Evolutionary conservation across 2,113 vertebrate genomes (phyloP).

Genomic region (Peromyscus maniculatus): DNA sequence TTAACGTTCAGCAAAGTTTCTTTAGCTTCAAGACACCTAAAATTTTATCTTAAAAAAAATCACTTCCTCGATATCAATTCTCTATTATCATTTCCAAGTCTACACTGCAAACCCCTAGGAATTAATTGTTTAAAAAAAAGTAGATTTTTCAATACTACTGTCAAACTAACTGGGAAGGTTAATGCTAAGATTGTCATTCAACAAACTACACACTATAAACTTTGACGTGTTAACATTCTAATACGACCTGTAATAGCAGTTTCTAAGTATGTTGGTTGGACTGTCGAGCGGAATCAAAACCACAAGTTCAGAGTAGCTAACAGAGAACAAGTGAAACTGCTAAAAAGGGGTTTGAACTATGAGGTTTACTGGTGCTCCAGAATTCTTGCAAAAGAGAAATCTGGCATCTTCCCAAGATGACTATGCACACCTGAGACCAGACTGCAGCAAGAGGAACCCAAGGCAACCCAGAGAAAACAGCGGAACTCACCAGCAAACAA

Average conservation of each 20-base stretch:
- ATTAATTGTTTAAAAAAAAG: slow-evolving; percentile 50
- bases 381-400: not conserved
- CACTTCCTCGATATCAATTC: slow-evolving; percentile 58
- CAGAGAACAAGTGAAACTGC: not conserved
- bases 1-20: slow-evolving; percentile 47
- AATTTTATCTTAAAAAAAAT: slow-evolving; percentile 65
- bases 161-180: slow-evolving; percentile 30
- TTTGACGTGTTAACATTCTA: slow-evolving; percentile 15
- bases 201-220: not conserved
- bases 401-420: not conserved
- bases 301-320: slow-evolving; percentile 17
- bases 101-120: slow-evolving; percentile 39
- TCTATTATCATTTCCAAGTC: slow-evolving; percentile 28
- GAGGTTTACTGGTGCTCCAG: slow-evolving; percentile 12
- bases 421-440: slow-evolving; percentile 50
- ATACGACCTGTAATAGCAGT: not conserved
- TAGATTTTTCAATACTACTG: slow-evolving; percentile 18
- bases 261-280: slow-evolving; percentile 8
- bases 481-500: slow-evolving; percentile 97
- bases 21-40: slow-evolving; percentile 56
- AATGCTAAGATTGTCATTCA: slow-evolving; percentile 3
- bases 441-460: slow-evolving; percentile 31
- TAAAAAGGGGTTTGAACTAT: not conserved
- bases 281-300: slow-evolving; percentile 38
- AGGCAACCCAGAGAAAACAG: not conserved